Evolutionary conservation across 2,113 vertebrate species (phyloP).

Genomic region (Pterocles orientalis): DNA sequence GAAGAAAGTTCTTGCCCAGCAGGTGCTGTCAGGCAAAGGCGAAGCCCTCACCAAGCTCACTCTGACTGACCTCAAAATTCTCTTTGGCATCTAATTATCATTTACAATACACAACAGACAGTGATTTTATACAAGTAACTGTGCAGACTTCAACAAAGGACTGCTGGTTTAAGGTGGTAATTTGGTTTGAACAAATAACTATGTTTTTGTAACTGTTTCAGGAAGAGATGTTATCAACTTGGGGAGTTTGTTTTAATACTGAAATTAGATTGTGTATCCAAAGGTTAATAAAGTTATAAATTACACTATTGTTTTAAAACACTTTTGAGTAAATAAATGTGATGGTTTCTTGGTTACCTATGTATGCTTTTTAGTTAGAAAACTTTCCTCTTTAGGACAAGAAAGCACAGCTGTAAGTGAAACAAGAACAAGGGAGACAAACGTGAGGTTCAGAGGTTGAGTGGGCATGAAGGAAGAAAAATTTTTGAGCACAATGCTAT

Average conservation of each 20-base stretch:
- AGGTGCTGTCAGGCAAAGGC: constrained; percentile 88
- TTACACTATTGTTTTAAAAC: not conserved
- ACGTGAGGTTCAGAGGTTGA: not conserved
- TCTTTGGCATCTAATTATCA: constrained; percentile 82
- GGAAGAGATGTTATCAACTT: not conserved
- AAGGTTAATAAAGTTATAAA: not conserved
- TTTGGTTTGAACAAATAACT: not conserved
- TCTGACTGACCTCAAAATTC: constrained; percentile 88
- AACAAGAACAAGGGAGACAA: not conserved
- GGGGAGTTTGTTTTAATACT: not conserved
- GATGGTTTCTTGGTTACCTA: not conserved
- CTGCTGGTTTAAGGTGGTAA: not conserved
- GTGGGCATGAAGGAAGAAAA: not conserved
- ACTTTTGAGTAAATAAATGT: not conserved
- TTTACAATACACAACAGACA: not conserved
- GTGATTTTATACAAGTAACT: not conserved
- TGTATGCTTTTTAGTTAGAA: not conserved
- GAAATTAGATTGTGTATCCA: not conserved
- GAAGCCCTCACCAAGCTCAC: constrained; percentile 86
- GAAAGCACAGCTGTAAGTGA: not conserved
- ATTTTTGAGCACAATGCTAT: accelerated
- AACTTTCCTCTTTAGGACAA: not conserved
- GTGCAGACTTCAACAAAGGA: not conserved
- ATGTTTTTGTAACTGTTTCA: not conserved
- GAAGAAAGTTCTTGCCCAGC: constrained; percentile 92